Conservation (phyloP, 2,888 invertebrate species). For the Cephonodes hylas region DNA sequence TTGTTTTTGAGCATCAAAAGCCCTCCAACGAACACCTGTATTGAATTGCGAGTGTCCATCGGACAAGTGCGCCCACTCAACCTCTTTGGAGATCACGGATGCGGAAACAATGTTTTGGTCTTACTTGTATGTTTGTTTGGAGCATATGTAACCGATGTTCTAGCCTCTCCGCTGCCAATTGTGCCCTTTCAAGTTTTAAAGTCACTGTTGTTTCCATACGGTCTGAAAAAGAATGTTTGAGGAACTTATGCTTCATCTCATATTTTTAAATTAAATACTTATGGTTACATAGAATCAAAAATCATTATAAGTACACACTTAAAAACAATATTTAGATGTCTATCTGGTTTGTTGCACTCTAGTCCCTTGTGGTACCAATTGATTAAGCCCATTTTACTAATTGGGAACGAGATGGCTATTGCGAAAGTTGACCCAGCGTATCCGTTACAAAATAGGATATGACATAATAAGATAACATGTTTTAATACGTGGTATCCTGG, state of each 20-base stretch:
- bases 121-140: constrained; percentile 68
- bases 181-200: constrained; percentile 69
- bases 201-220: constrained; percentile 71
- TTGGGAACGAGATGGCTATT: constrained; percentile 30
- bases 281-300: too few relatives aligned
- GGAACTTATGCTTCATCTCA: too few relatives aligned
- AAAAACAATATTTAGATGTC: too few relatives aligned
- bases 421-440: constrained; percentile 60
- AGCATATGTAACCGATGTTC: constrained; percentile 74
- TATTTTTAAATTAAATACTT: too few relatives aligned
- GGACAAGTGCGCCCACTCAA: background rate
- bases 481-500: background rate
- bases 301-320: too few relatives aligned
- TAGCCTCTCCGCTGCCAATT: constrained; percentile 73
- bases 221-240: constrained; percentile 67
- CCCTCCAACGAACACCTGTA: background rate
- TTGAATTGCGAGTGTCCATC: background rate
- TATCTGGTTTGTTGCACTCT: constrained; percentile 14
- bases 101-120: constrained; percentile 16
- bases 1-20: background rate
- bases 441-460: constrained; percentile 71
- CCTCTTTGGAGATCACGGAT: constrained; percentile 5
- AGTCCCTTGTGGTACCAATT: constrained; percentile 63
- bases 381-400: constrained; percentile 35
- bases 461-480: constrained; percentile 51